Evolutionary conservation across 2,797 vertebrate genomes (phyloP), one percentile per base, ranked within the genome.

Genomic region (Lithobates pipiens): DNA sequence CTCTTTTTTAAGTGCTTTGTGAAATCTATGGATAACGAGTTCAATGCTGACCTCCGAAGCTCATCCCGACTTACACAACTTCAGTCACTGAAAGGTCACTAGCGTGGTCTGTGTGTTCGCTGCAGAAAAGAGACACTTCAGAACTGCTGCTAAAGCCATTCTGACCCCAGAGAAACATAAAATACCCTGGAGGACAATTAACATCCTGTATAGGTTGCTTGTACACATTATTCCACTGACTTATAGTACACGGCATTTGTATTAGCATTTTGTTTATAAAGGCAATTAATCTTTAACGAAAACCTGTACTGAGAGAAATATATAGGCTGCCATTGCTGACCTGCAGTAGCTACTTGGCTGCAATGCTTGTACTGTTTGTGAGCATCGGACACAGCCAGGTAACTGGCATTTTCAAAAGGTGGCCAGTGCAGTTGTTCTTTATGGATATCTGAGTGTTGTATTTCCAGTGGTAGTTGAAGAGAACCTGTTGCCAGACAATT

Each of bases 121-220:
- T n/a, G 46, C 29, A 61, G 68, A 61, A 39, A 71, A 72, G 61
- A 71, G 79, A 25, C 46, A 57, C 68, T 57, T 80, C 46, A 80
- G 25, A 80, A 61, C 46, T 42, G 32, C 44, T 18, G 29, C 79
- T 29, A 6, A 61, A 32, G 25, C n/a, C 29, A 39, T 72, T 18
- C 5, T 80, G 79, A 80, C 79, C 79, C 46, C 29, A 27, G 42
- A 39, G 54, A 36, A 80, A 70, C n/a, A 29, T 79, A 9, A 69
- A 80, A 69, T 54, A 54, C 77, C 44, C 77, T 10, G 15, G 79
- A 72, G 79, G 44, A 80, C 61, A 80, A 80, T 80, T 80, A 80
- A 54, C 68, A 18, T 46, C 50, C 68, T 61, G 16, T 80, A 34
- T 39, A 72, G 6, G 13, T 71, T 80, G 46, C 50, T 54, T 80